Evolutionary conservation across 2,797 vertebrate species (phyloP), one percentile per base, ranked within the genome.

Genomic region (Gymnothorax javanicus): DNA sequence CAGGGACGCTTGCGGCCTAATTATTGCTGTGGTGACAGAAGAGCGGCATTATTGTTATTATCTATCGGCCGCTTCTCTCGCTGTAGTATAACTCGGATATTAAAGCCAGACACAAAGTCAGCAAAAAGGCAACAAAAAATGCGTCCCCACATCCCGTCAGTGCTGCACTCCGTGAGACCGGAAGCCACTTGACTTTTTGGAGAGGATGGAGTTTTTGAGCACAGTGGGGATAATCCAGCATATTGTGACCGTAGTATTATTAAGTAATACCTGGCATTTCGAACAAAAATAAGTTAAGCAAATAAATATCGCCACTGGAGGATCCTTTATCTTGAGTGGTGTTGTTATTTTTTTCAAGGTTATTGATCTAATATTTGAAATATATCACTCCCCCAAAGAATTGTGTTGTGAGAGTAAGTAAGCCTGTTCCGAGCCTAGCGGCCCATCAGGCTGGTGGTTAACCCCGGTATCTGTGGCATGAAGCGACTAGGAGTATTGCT

Each of bases 41-140:
- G 52, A 33, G 77, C 77, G 15, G 11, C 77, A 81, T 81, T 81
- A 81, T 50, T 23, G 50, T 56, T 81, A 56, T 81, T 81, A 81
- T 81, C 77, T 56, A 81, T 81, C 52, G 20, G 77, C 50, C 77
- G 4, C 52, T 81, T 56, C 77, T 9, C 11, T 20, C 20, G 50
- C 11, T 81, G 12, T 23, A 56, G 7, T 56, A n/a, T 81, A 52
- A 81, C 77, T 50, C 77, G 11, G 77, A 54, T 81, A 56, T 81
- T 81, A 81, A 56, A 81, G 50, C 77, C 77, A 81, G 77, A 81
- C 77, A 81, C 33, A 79, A 20, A 56, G 77, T 81, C 77, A 81
- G 77, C 50, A 81, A 81, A 43, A 77, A 77, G 33, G 9, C 50
- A 54, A 9, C 17, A 8, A 54, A 23, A 54, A 81, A 9, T 56